Evolutionary conservation across 1,140 invertebrate species (phyloP), one percentile per base, ranked within the genome.

Genomic region (Camponotus pennsylvanicus): DNA sequence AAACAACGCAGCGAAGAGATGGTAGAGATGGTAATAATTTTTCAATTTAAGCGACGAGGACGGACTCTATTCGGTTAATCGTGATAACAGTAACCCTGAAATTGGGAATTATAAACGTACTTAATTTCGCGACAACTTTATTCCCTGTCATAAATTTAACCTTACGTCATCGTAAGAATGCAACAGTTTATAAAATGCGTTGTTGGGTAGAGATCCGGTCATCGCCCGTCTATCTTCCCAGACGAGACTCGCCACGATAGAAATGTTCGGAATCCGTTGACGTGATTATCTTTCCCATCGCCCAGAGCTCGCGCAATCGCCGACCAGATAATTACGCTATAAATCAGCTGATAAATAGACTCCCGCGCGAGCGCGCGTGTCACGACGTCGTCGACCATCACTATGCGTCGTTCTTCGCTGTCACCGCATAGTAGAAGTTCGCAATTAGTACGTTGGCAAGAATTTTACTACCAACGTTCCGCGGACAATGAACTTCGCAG

Each of bases 191-290:
- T 86, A 88, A 85, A 89, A 89, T 84, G 66, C 88, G 59, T 77
- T 89, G n/a, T 89, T 73, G 66, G 57, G 87, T 71, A 64, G 75
- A 89, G 61, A 13, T 45, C 18, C 67, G 27, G 18, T 37, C n/a
- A n/a, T n/a, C n/a, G n/a, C n/a, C n/a, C n/a, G n/a, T n/a, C n/a
- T n/a, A n/a, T 78, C 18, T 82, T 82, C 40, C 55, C 40, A 61
- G 49, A 8, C 34, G 37, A 34, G 49, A 18, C 18, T 69, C 71
- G 75, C 52, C 79, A 70, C 83, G 87, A 89, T 89, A 82, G 88
- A 89, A 89, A 89, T 76, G 88, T 88, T 89, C 61, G 87, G 88
- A 88, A 89, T 89, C 88, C 83, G 88, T 77, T 86, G 87, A 89
- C 87, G 76, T 70, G 88, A 89, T 88, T 82, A 89, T 89, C 87